These are phyloP conservation scores for Electrona antarctica DNA, from an alignment of 2,113 vertebrate genomes.

Conservation along the genomic window DNA sequence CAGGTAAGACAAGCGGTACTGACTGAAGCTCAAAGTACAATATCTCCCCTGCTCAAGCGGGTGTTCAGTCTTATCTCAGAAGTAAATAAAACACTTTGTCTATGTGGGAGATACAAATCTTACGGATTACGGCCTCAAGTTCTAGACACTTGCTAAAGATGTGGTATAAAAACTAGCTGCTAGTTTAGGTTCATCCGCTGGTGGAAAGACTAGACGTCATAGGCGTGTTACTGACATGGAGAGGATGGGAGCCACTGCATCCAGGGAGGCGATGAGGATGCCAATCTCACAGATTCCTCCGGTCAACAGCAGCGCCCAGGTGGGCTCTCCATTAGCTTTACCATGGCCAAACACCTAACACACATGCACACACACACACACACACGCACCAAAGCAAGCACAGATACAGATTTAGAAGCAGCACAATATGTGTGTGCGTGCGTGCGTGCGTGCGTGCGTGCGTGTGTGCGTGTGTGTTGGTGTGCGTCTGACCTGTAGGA, in stretches of 20 bases:
- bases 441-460: background rate
- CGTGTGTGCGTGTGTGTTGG: background rate
- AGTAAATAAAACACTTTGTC: too few species aligned
- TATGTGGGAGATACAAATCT: too few species aligned
- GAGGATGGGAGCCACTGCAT: slow-evolving; percentile 94
- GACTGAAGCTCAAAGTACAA: too few species aligned
- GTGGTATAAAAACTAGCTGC: background rate
- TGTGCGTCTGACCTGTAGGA: slow-evolving; percentile 84
- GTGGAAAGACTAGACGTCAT: background rate
- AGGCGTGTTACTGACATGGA: slow-evolving; percentile 86
- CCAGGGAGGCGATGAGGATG: slow-evolving; percentile 94
- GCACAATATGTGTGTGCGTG: background rate
- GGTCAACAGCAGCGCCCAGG: slow-evolving; percentile 94
- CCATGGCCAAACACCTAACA: slow-evolving; percentile 92
- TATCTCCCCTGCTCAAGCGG: too few species aligned
- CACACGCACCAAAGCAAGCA: background rate
- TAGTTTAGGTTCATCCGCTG: background rate
- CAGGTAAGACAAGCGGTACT: too few species aligned
- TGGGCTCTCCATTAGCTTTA: slow-evolving; percentile 95
- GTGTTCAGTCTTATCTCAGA: too few species aligned
- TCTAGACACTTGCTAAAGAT: too few species aligned
- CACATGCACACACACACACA: slow-evolving; percentile 2
- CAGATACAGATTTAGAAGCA: background rate
- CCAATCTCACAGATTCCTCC: slow-evolving; percentile 93
- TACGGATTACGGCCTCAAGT: too few species aligned